These are phyloP conservation scores for Troglohyphantes excavatus DNA, from an alignment of 2,888 invertebrate genomes.

Conservation along the genomic window DNA sequence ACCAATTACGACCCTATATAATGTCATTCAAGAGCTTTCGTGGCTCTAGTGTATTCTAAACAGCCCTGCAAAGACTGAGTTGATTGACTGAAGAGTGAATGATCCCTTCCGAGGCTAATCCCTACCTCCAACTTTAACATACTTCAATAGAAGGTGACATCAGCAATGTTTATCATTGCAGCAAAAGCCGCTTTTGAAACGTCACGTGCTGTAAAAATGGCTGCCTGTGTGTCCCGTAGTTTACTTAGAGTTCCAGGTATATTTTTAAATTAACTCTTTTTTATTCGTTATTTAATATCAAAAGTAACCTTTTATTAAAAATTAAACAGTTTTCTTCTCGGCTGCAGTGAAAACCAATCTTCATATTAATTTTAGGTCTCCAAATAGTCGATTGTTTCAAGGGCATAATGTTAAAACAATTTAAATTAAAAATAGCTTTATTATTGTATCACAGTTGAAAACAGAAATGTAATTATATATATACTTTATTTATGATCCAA, in stretches of 20 bases:
- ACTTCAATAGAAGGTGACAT: slow-evolving; percentile 14
- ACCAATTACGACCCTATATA: too few relatives aligned
- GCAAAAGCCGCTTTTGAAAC: slow-evolving; percentile 3
- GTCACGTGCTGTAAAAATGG: slow-evolving; percentile 52
- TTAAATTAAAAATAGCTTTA: not conserved
- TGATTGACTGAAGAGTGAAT: too few relatives aligned
- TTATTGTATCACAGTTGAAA: too few relatives aligned
- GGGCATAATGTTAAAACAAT: slow-evolving; percentile 7
- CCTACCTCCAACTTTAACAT: not conserved
- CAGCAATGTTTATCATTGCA: slow-evolving; percentile 4
- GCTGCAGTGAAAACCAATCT: not conserved
- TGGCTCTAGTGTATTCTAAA: too few relatives aligned
- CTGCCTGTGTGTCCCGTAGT: slow-evolving; percentile 58
- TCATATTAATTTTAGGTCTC: not conserved
- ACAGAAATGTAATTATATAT: not conserved
- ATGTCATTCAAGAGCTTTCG: too few relatives aligned
- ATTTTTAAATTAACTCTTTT: not conserved
- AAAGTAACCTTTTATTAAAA: not conserved
- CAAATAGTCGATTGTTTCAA: not conserved
- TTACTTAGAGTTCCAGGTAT: slow-evolving; percentile 56
- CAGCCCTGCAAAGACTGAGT: too few relatives aligned
- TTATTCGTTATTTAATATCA: not conserved
- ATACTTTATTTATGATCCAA: not conserved
- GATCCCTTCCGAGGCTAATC: too few relatives aligned
- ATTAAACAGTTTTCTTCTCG: not conserved